Percentiles rank a stretch among this genome's conserved stretches.
Conservation (phyloP, 2,888 invertebrate species). For the Tholera decimalis region DNA sequence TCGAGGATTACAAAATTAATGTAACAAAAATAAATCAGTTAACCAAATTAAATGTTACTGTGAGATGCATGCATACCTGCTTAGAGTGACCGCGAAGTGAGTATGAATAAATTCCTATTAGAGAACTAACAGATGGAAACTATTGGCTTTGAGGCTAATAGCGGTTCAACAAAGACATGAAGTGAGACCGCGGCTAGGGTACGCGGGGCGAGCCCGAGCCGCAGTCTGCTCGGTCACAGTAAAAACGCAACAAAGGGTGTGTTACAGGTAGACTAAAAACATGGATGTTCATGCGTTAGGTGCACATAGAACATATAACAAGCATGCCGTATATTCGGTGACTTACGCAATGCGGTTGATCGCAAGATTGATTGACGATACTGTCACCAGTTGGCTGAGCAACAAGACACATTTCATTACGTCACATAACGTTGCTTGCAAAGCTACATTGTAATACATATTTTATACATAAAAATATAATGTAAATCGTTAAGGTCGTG, state of each 20-base stretch:
- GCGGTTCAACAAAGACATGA: slow-evolving; percentile 57
- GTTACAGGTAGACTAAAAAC: slow-evolving; percentile 71
- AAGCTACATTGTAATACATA: slow-evolving; percentile 73
- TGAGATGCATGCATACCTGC: slow-evolving; percentile 69
- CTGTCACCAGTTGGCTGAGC: slow-evolving; percentile 97
- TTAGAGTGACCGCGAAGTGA: slow-evolving; percentile 59
- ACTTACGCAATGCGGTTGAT: slow-evolving; percentile 98
- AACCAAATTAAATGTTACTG: slow-evolving; percentile 64
- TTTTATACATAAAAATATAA: slow-evolving; percentile 69
- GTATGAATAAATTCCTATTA: slow-evolving; percentile 58
- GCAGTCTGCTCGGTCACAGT: slow-evolving; percentile 34
- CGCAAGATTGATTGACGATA: slow-evolving; percentile 97
- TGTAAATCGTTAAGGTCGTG: slow-evolving; percentile 53
- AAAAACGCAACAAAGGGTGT: slow-evolving; percentile 68
- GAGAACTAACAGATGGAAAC: slow-evolving; percentile 63
- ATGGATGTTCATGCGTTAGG: slow-evolving; percentile 83
- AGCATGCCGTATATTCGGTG: slow-evolving; percentile 85
- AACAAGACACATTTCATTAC: slow-evolving; percentile 89
- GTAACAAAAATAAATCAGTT: slow-evolving; percentile 70
- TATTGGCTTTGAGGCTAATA: slow-evolving; percentile 57
- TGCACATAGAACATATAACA: slow-evolving; percentile 81
- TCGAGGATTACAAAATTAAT: slow-evolving; percentile 77
- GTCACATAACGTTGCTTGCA: slow-evolving; percentile 87
- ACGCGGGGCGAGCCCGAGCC: slow-evolving; percentile 17
- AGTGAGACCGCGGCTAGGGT: slow-evolving; percentile 37